Percentiles rank a stretch among this genome's conserved stretches.
Evolutionary conservation across 2,888 invertebrate genomes (phyloP).

Genomic region (Pyrochroa serraticornis): DNA sequence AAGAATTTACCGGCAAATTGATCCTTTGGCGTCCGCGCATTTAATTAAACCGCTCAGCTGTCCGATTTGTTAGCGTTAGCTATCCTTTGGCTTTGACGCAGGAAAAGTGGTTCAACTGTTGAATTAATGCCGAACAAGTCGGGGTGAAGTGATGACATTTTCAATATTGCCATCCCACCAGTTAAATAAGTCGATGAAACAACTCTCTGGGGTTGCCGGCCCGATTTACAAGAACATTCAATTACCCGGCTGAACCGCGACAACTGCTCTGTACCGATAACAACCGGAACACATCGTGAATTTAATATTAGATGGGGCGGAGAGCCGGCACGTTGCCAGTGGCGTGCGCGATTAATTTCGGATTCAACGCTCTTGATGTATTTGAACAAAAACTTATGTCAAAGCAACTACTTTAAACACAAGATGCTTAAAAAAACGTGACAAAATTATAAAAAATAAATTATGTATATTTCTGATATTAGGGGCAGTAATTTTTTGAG

Average conservation of each 20-base stretch:
- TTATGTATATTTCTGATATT: too few species aligned
- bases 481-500: too few species aligned
- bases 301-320: slow-evolving; percentile 46
- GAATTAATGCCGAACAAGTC: too few species aligned
- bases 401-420: too few species aligned
- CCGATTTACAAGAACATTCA: slow-evolving; percentile 49
- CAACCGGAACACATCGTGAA: slow-evolving; percentile 52
- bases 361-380: too few species aligned
- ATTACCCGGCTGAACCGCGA: slow-evolving; percentile 45
- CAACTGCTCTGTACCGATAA: slow-evolving; percentile 50
- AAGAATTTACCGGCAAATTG: too few species aligned
- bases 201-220: slow-evolving; percentile 40
- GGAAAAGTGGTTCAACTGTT: slow-evolving; percentile 1
- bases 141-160: slow-evolving; percentile 47
- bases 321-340: slow-evolving; percentile 9
- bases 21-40: background rate
- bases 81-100: background rate
- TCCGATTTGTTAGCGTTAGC: too few species aligned
- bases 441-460: too few species aligned
- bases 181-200: slow-evolving; percentile 50
- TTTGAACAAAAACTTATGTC: too few species aligned
- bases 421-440: too few species aligned
- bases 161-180: slow-evolving; percentile 48
- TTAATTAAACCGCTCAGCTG: background rate
- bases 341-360: slow-evolving; percentile 3